phyloP scores from a whole-genome alignment of 2,113 vertebrate genomes.

The Thymallus thymallus region DNA sequence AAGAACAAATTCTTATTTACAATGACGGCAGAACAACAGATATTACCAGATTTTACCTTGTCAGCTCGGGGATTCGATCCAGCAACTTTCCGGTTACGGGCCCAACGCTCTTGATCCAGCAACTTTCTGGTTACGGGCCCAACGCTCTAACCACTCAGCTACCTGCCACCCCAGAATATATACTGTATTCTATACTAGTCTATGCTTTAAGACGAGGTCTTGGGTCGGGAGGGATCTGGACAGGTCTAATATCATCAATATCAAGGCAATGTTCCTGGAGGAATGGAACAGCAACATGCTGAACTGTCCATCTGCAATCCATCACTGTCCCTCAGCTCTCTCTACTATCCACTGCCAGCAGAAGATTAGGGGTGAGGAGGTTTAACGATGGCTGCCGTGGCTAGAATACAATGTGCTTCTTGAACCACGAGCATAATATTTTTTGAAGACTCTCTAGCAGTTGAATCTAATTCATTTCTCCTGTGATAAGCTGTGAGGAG shows the following conservation, averaged over 20 bases:
- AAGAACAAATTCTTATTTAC: too few relatives aligned
- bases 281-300: neutral
- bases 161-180: too few relatives aligned
- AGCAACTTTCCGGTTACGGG: too few relatives aligned
- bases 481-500: slow-evolving; percentile 45
- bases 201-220: too few relatives aligned
- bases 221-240: neutral
- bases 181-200: too few relatives aligned
- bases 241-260: slow-evolving; percentile 1
- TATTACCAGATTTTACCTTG: too few relatives aligned
- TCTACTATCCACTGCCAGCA: slow-evolving; percentile 17
- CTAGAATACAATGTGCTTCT: slow-evolving; percentile 15
- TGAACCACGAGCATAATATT: slow-evolving; percentile 24
- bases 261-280: neutral
- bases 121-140: too few relatives aligned
- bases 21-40: too few relatives aligned
- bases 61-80: too few relatives aligned
- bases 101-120: too few relatives aligned
- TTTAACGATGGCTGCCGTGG: slow-evolving; percentile 4
- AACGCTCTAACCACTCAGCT: too few relatives aligned
- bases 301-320: slow-evolving; percentile 28
- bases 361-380: slow-evolving; percentile 41
- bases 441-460: slow-evolving; percentile 39
- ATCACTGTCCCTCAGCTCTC: slow-evolving; percentile 19
- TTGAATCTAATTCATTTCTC: slow-evolving; percentile 47